phyloP scores from a whole-genome alignment of 2,113 vertebrate genomes.

The Guaruba guarouba region DNA sequence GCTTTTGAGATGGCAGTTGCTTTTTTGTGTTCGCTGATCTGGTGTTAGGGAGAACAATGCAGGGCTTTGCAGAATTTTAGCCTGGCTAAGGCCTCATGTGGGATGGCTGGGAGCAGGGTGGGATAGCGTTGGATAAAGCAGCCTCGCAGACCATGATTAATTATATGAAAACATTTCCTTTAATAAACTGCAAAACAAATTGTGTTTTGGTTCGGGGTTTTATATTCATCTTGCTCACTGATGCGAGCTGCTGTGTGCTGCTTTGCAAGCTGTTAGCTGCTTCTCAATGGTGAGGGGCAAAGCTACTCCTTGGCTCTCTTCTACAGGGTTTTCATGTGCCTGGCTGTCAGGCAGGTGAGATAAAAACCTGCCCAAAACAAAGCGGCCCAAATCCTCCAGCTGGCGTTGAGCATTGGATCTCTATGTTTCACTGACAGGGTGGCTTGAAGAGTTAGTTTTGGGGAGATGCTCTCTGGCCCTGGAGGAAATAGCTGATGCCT shows the following conservation, averaged over 20 bases:
- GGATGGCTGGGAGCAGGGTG: slow-evolving; percentile 59
- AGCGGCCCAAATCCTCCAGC: background rate
- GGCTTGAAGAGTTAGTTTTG: background rate
- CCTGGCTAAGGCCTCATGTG: slow-evolving; percentile 66
- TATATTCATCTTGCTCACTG: background rate
- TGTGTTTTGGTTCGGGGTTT: slow-evolving; percentile 5
- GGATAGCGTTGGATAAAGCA: slow-evolving; percentile 3
- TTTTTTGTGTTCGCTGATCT: slow-evolving; percentile 85
- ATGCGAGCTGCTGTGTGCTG: background rate
- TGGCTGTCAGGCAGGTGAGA: slow-evolving; percentile 16
- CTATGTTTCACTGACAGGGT: background rate
- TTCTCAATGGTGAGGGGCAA: accelerated
- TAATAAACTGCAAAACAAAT: slow-evolving; percentile 59
- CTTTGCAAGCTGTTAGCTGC: background rate
- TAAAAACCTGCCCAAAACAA: background rate
- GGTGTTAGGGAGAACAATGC: slow-evolving; percentile 89
- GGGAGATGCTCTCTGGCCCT: background rate
- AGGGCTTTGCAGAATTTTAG: slow-evolving; percentile 82
- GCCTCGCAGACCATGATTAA: background rate
- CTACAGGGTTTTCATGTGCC: background rate
- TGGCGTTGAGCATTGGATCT: accelerated
- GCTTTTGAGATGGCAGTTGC: slow-evolving; percentile 85
- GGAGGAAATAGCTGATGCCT: background rate
- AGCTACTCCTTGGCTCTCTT: background rate
- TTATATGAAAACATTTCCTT: slow-evolving; percentile 45